Conservation (phyloP, 2,113 vertebrate genomes). For the Tichodroma muraria region DNA sequence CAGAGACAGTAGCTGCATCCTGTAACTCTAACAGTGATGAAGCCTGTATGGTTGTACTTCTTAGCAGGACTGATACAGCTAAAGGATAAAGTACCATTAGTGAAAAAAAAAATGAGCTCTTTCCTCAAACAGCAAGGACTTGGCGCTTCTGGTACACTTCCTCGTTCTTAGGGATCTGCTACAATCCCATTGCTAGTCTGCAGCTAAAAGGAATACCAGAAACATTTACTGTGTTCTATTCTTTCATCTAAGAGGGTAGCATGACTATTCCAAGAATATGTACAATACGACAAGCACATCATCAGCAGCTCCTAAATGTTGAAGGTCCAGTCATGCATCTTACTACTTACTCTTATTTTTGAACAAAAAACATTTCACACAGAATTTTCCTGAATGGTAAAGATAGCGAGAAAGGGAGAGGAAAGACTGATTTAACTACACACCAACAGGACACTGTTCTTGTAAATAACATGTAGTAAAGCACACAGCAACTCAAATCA, state of each 20-base stretch:
- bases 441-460: background rate
- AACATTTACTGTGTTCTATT: background rate
- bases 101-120: background rate
- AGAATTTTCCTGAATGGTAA: background rate
- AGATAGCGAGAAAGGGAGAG: background rate
- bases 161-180: background rate
- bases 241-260: background rate
- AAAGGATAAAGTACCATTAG: background rate
- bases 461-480: background rate
- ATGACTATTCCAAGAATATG: background rate
- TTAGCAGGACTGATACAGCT: background rate
- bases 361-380: background rate
- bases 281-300: background rate
- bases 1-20: background rate
- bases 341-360: background rate
- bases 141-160: background rate
- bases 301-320: background rate
- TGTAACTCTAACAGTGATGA: background rate
- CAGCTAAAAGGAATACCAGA: background rate
- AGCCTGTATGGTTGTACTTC: background rate
- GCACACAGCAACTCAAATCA: background rate
- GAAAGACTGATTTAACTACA: background rate
- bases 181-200: background rate
- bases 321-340: background rate
- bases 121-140: background rate